Base-by-base conservation (phyloP, 2,113 vertebrate genomes). In the Pleuronectes platessa region DNA sequence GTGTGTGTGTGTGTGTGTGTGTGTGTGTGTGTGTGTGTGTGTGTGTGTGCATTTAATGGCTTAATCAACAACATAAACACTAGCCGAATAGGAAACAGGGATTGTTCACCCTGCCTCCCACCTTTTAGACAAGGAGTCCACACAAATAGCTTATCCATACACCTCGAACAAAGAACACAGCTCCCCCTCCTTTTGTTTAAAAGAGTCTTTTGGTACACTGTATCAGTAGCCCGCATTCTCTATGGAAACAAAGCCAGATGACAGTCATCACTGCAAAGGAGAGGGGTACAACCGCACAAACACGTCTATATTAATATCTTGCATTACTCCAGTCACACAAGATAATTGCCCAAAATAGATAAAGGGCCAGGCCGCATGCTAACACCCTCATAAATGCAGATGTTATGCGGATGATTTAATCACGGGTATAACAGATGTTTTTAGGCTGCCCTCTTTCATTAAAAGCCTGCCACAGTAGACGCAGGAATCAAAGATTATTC, bases 401-500 rank as follows among this genome's bases (percentile, higher is more conserved):
- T 94, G 93, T 95, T 95, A 94, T 93, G 80, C 61, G 63, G 87
- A 85, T 93, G 94, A 97, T 96, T 95, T 93, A 94, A 95, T 84
- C 82, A 90, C 66, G 86, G 90, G 90, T 67, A 42, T 92, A 95
- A 95, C 91, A 71, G 78, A 94, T 95, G 96, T 96, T 93, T 96
- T 93, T 95, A 83, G 86, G 90, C 92, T 85, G 92, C 93, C 93
- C 90, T 88, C 91, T 96, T 96, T 97, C 95, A 97, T 96, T 96
- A 97, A 95, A 88, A 95, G 90, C 91, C 91, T 93, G 93, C 92
- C 92, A 92, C 93, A 92, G 91, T 88, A 93, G 93, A 95, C 91
- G 93, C 93, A 92, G 92, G 94, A 96, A 93, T 95, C 92, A 90
- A 94, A 96, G 96, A 97, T 95, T 96, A 96, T 96, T 96, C 93